A percentile compares a stretch with the other conserved stretches of the same genome.
phyloP scores from a whole-genome alignment of 2,888 invertebrate species.

The Allacma fusca region DNA sequence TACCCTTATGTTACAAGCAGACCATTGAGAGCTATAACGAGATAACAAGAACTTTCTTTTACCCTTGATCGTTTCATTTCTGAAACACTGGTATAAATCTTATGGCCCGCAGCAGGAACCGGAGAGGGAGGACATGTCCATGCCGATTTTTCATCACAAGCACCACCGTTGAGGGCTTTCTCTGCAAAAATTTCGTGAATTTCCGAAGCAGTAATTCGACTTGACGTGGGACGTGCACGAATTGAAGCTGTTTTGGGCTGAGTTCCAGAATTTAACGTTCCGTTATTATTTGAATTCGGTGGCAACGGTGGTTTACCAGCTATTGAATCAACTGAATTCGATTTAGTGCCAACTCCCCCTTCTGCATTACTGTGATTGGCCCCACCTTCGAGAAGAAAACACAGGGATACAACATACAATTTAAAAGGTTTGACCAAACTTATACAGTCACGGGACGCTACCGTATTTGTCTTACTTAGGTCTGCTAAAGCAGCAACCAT shows the following conservation, averaged over 20 bases:
- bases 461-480: conserved; percentile 69
- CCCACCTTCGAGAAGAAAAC: not conserved
- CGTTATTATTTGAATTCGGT: conserved; percentile 55
- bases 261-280: conserved; percentile 40
- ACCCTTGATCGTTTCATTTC: conserved; percentile 91
- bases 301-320: conserved; percentile 61
- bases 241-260: conserved; percentile 86
- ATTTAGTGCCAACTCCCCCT: conserved; percentile 57
- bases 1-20: too few species aligned
- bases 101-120: conserved; percentile 63
- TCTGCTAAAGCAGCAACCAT: conserved; percentile 82
- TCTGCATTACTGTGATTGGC: conserved; percentile 45
- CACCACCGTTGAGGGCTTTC: conserved; percentile 71
- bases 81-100: conserved; percentile 91
- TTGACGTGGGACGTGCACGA: conserved; percentile 84
- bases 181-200: conserved; percentile 91
- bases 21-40: too few species aligned
- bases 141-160: conserved; percentile 52
- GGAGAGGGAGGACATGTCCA: conserved; percentile 56
- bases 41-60: conserved; percentile 68
- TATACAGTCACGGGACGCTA: too few species aligned
- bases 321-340: conserved; percentile 61
- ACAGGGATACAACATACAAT: too few species aligned
- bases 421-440: too few species aligned
- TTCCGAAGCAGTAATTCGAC: conserved; percentile 88